A percentile compares a stretch with the other conserved stretches of the same genome.
Conservation (phyloP, 1,140 invertebrate species). For the Heterodera carotae region DNA sequence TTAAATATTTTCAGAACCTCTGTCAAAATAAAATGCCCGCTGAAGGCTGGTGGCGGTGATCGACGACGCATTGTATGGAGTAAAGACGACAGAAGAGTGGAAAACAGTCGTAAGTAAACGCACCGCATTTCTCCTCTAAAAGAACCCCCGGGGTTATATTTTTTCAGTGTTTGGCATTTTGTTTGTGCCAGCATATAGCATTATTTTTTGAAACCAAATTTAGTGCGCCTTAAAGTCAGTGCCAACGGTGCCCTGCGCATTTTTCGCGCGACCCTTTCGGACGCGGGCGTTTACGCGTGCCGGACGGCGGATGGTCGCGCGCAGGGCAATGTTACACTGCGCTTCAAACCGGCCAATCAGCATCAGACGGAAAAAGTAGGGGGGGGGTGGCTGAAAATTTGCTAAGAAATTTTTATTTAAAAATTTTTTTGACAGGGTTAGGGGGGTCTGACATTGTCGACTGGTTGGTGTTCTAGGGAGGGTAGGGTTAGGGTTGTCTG, state of each 20-base stretch:
- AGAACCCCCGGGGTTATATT: no score
- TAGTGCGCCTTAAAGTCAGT: slow-evolving; percentile 64
- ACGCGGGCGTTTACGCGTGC: slow-evolving; percentile 64
- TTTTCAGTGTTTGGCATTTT: slow-evolving; percentile 24
- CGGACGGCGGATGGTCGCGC: slow-evolving; percentile 49
- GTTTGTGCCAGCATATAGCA: no score
- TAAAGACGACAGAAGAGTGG: slow-evolving; percentile 57
- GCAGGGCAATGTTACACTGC: slow-evolving; percentile 61
- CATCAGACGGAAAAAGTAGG: slow-evolving; percentile 16
- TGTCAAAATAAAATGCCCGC: slow-evolving; percentile 63
- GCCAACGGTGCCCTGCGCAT: slow-evolving; percentile 62
- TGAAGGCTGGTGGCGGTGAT: slow-evolving; percentile 49
- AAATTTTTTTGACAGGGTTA: no score
- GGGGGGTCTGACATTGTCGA: no score
- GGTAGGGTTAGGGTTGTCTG: no score
- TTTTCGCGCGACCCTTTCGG: slow-evolving; percentile 61
- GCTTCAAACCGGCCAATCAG: slow-evolving; percentile 49
- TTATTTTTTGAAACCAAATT: slow-evolving; percentile 26
- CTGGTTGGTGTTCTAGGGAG: no score
- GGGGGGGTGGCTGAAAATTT: slow-evolving; percentile 20
- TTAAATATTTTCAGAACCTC: slow-evolving; percentile 41
- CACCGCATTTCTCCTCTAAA: neutral
- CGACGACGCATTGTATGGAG: slow-evolving; percentile 57
- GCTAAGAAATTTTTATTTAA: neutral
- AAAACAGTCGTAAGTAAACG: slow-evolving; percentile 54